These are phyloP conservation scores for Dipodomys merriami DNA, from an alignment of 2,113 vertebrate genomes.

Conservation along the genomic window DNA sequence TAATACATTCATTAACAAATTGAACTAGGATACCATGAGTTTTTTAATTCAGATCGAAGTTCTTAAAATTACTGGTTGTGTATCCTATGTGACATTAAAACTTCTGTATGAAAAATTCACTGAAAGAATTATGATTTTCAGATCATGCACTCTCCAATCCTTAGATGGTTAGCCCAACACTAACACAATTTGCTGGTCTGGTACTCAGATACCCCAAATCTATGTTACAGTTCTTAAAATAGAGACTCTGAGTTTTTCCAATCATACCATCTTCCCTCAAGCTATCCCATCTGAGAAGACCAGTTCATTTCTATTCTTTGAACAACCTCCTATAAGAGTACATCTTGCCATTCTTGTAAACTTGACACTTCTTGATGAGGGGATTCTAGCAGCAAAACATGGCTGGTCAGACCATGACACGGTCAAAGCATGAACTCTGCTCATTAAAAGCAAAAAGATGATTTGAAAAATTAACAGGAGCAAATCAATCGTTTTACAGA, in stretches of 20 bases:
- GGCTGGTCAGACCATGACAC: neutral
- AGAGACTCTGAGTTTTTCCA: neutral
- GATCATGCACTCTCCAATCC: neutral
- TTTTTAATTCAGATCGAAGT: neutral
- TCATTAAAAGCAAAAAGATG: neutral
- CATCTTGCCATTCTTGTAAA: neutral
- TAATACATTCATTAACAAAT: neutral
- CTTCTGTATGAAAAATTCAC: neutral
- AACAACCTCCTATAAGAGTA: neutral
- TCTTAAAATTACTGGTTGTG: neutral
- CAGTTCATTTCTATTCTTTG: neutral
- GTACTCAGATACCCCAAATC: neutral
- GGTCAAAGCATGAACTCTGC: neutral
- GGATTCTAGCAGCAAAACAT: neutral
- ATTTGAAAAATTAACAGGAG: neutral
- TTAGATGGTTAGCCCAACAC: neutral
- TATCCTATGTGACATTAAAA: neutral
- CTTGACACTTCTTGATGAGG: neutral
- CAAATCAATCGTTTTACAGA: slow-evolving; percentile 43
- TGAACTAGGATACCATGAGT: neutral
- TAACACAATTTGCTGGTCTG: neutral
- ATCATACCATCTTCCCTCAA: neutral
- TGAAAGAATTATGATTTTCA: neutral
- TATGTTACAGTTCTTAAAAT: neutral
- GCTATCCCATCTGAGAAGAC: neutral